Conservation (phyloP, 1,140 invertebrate species). For the Neodiprion virginianus region DNA sequence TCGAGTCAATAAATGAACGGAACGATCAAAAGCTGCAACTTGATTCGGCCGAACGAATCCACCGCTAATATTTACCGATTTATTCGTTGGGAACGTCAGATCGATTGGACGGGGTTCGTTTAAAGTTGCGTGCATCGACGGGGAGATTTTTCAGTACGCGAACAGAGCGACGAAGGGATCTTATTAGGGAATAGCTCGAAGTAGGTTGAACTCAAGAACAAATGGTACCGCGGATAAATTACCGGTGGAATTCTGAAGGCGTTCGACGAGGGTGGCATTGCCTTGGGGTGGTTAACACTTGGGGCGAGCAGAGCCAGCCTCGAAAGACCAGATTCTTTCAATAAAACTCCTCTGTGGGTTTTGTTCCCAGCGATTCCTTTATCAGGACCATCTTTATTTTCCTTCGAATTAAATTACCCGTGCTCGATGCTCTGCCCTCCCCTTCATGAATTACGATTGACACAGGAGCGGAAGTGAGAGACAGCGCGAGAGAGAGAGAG, state of each 20-base stretch:
- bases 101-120: no score
- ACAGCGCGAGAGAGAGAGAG: neutral
- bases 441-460: neutral
- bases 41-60: no score
- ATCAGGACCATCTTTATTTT: neutral
- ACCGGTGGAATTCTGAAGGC: neutral
- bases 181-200: neutral
- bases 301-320: neutral
- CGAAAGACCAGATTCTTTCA: slow-evolving; percentile 2
- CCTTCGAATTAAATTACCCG: neutral
- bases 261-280: neutral
- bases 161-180: neutral
- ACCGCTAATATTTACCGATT: no score
- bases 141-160: no score
- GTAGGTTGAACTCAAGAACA: neutral
- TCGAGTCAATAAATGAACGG: no score
- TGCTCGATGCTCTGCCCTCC: neutral
- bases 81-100: no score
- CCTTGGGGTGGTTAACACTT: neutral
- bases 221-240: neutral
- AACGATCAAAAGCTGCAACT: no score
- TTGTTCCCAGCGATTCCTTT: neutral
- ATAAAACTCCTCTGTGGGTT: slow-evolving; percentile 4
- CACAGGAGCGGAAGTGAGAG: neutral
- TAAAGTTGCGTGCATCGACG: no score